phyloP scores from a whole-genome alignment of 2,888 invertebrate species.

The Scotopteryx bipunctaria region DNA sequence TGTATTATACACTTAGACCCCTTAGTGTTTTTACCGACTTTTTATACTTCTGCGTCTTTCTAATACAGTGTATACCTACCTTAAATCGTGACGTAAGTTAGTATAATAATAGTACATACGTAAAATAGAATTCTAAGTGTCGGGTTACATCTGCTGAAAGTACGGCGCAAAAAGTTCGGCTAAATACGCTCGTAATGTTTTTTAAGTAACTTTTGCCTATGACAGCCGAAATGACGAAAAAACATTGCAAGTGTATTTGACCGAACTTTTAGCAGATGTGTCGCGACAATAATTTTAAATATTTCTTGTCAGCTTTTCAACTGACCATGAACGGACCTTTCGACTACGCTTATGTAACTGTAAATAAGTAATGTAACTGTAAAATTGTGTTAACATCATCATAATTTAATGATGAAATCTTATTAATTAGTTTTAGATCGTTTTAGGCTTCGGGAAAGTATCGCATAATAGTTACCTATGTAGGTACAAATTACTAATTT shows the following conservation, averaged over 20 bases:
- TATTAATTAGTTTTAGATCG: slow-evolving; percentile 4
- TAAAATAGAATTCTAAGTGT: slow-evolving; percentile 3
- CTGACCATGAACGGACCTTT: slow-evolving; percentile 19
- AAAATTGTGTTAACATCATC: slow-evolving; percentile 5
- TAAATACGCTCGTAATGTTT: too few species aligned
- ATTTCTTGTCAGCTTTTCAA: slow-evolving; percentile 3
- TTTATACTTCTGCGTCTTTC: slow-evolving; percentile 73
- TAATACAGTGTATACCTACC: slow-evolving; percentile 45
- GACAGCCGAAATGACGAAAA: too few species aligned
- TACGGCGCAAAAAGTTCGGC: too few species aligned
- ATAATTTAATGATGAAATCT: slow-evolving; percentile 5
- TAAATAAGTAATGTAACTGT: slow-evolving; percentile 11
- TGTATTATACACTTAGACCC: slow-evolving; percentile 70
- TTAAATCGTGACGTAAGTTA: neutral
- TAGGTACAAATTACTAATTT: too few species aligned
- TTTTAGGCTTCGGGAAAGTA: neutral
- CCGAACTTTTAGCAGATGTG: too few species aligned
- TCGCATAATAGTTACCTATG: too few species aligned
- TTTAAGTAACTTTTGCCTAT: too few species aligned
- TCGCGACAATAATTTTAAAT: too few species aligned
- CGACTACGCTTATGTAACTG: slow-evolving; percentile 19
- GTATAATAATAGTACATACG: neutral
- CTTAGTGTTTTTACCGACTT: slow-evolving; percentile 77
- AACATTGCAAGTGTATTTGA: too few species aligned
- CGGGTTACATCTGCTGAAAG: too few species aligned